phyloP scores from a whole-genome alignment of 2,113 vertebrate species.

The Vidua chalybeata region DNA sequence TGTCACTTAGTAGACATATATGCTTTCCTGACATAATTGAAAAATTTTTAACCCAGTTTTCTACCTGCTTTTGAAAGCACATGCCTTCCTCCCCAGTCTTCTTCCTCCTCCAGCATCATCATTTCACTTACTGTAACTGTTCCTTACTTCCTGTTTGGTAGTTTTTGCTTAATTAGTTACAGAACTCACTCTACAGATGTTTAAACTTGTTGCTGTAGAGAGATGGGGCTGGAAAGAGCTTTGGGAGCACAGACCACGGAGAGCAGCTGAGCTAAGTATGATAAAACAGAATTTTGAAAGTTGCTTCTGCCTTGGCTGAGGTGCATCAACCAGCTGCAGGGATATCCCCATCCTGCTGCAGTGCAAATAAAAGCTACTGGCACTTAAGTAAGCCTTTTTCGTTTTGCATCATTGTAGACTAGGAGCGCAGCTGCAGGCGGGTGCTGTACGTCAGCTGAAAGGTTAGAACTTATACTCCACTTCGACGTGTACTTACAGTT shows the following conservation, averaged over 20 bases:
- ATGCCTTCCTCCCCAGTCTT: neutral
- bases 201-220: neutral
- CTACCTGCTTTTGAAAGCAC: neutral
- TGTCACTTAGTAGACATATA: neutral
- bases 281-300: neutral
- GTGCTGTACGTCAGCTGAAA: neutral
- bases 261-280: neutral
- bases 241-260: neutral
- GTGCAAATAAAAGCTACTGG: neutral
- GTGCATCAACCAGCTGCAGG: accelerated
- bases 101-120: neutral
- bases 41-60: neutral
- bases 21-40: neutral
- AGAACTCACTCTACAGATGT: neutral
- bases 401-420: neutral
- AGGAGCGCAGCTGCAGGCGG: neutral
- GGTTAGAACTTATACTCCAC: neutral
- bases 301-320: neutral
- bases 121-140: neutral
- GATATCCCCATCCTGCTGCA: neutral
- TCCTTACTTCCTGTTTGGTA: neutral
- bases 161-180: neutral
- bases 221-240: neutral
- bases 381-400: neutral
- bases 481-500: neutral